Evolutionary conservation across 2,113 vertebrate genomes (phyloP).

Genomic region (Oreochromis tanganicae): DNA sequence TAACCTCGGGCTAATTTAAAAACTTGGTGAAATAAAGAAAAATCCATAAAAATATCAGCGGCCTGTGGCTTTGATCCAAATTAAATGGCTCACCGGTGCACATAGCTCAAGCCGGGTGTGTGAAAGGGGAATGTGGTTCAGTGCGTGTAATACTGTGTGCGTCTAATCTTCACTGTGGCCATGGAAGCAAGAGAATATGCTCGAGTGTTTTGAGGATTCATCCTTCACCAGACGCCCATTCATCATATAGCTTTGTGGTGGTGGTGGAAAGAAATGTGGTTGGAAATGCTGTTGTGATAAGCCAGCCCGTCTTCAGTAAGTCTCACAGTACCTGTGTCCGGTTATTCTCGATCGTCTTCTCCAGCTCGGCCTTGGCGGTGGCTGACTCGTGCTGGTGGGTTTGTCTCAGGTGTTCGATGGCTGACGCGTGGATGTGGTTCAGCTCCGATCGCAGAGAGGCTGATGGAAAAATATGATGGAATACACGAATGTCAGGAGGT

Average conservation of each 20-base stretch:
- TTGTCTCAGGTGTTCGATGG: conserved; percentile 89
- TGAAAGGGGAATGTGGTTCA: not conserved
- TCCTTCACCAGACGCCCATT: not conserved
- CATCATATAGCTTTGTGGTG: not conserved
- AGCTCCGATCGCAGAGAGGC: conserved; percentile 93
- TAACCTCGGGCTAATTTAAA: not conserved
- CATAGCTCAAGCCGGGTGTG: not conserved
- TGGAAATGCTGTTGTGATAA: not conserved
- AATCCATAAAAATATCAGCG: not conserved
- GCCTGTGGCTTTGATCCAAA: not conserved
- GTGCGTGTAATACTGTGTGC: not conserved
- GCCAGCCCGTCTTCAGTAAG: not conserved
- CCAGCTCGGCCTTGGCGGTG: conserved; percentile 83
- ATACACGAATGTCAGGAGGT: not conserved
- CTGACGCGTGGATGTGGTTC: conserved; percentile 92
- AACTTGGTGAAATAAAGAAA: not conserved
- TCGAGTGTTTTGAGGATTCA: not conserved
- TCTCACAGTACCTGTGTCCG: conserved; percentile 78
- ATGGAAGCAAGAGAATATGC: not conserved
- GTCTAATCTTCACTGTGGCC: not conserved
- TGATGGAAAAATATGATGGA: conserved; percentile 34
- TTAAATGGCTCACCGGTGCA: not conserved
- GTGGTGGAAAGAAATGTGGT: not conserved
- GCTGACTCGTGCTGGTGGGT: conserved; percentile 89
- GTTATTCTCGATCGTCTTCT: conserved; percentile 84